phyloP scores from a whole-genome alignment of 2,797 vertebrate species.

The Chelmon rostratus region DNA sequence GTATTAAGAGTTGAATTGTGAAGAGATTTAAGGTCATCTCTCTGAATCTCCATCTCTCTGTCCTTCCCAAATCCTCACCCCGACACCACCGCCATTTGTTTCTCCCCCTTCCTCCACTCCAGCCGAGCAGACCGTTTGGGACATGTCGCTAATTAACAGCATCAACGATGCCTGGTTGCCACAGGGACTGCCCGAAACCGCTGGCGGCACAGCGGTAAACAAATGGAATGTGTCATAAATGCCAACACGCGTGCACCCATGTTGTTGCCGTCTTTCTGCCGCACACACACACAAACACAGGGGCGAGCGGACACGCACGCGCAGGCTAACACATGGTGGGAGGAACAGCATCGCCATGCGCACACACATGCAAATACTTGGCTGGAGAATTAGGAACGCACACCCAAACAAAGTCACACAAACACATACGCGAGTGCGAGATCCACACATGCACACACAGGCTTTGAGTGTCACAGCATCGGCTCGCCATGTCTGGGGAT shows the following conservation, averaged over 20 bases:
- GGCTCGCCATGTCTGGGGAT: conserved; percentile 74
- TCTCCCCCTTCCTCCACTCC: not conserved
- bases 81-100: conserved; percentile 10
- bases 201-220: conserved; percentile 53
- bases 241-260: conserved; percentile 35
- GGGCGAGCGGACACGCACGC: not conserved
- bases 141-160: conserved; percentile 75
- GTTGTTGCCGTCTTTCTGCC: not conserved
- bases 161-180: conserved; percentile 59
- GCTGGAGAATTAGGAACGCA: conserved; percentile 29
- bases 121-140: conserved; percentile 46
- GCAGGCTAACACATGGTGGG: conserved; percentile 7
- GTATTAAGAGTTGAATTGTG: not conserved
- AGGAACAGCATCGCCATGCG: conserved; percentile 33
- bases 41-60: not conserved
- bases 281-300: not conserved
- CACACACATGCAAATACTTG: conserved; percentile 42
- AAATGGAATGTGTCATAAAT: conserved; percentile 67
- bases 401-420: conserved; percentile 49
- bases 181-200: conserved; percentile 45
- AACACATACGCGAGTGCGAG: conserved; percentile 30
- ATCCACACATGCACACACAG: conserved; percentile 43
- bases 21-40: not conserved
- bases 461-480: conserved; percentile 69
- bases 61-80: conserved; percentile 6